These are phyloP conservation scores for Ashinkailepas kermadecensis DNA, from an alignment of 2,888 invertebrate genomes.

Conservation along the genomic window DNA sequence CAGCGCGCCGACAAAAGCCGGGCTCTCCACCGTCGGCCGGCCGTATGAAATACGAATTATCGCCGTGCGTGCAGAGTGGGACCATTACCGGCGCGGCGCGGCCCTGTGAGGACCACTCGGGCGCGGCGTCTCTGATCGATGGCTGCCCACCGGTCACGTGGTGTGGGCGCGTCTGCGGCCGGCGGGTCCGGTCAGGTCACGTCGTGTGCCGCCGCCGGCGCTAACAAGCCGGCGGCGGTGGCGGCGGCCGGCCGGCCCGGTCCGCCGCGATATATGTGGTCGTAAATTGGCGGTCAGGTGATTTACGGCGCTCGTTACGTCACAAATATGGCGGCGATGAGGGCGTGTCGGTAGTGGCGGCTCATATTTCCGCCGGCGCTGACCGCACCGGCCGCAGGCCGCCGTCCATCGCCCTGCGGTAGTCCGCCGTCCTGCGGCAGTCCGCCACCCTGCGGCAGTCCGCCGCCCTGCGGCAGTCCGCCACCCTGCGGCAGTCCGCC, in stretches of 20 bases:
- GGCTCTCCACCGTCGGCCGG: not conserved
- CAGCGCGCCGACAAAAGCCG: not conserved
- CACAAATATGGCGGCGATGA: conserved; percentile 15
- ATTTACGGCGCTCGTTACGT: conserved; percentile 6
- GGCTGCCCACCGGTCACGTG: not conserved
- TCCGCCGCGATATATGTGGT: not conserved
- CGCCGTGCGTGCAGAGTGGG: conserved; percentile 5
- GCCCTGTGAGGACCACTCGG: not conserved
- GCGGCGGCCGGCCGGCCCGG: not conserved
- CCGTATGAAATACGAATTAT: conserved; percentile 18
- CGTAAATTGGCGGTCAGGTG: not conserved
- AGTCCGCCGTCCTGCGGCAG: not conserved
- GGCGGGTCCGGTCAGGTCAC: not conserved
- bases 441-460: not conserved
- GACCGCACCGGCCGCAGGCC: not conserved
- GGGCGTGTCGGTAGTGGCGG: not conserved
- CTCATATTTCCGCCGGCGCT: not conserved
- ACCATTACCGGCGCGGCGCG: not conserved
- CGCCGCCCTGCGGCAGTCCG: no score
- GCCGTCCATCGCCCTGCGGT: not conserved
- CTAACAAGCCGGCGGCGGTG: not conserved
- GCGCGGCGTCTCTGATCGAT: not conserved
- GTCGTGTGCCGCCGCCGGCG: not conserved
- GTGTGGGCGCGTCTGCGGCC: no score
- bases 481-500: not conserved